Conservation (phyloP, 2,113 vertebrate species). For the Serilophus lunatus region DNA sequence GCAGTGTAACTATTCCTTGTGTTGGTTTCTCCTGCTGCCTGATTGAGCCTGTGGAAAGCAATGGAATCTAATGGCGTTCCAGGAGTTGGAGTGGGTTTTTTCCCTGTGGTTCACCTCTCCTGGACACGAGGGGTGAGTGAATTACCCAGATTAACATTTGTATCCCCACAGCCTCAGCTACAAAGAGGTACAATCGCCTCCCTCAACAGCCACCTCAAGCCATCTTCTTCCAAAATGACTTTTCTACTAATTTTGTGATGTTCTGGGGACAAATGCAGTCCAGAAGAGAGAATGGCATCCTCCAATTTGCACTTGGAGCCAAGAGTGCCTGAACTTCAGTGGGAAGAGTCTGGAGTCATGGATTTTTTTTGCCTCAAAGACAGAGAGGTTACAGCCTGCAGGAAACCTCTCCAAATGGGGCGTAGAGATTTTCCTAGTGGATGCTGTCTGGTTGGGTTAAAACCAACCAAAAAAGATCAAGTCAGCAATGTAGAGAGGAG, state of each 20-base stretch:
- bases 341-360: background rate
- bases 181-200: background rate
- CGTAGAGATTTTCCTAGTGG: background rate
- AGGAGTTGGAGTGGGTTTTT: accelerated
- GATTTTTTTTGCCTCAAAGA: background rate
- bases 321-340: background rate
- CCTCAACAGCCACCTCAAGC: accelerated
- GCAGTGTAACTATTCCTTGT: accelerated
- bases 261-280: background rate
- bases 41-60: background rate
- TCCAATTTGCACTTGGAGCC: background rate
- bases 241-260: background rate
- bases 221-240: background rate
- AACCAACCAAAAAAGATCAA: background rate
- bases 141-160: background rate
- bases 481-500: background rate
- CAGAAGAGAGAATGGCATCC: background rate
- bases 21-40: background rate
- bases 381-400: accelerated
- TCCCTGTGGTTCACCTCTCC: background rate
- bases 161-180: background rate
- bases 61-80: background rate
- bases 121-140: background rate
- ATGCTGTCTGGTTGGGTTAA: background rate
- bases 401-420: background rate